Conservation (phyloP, 37 sponge, comb jelly and placozoan species). For the Cladorhizidae sp. region DNA sequence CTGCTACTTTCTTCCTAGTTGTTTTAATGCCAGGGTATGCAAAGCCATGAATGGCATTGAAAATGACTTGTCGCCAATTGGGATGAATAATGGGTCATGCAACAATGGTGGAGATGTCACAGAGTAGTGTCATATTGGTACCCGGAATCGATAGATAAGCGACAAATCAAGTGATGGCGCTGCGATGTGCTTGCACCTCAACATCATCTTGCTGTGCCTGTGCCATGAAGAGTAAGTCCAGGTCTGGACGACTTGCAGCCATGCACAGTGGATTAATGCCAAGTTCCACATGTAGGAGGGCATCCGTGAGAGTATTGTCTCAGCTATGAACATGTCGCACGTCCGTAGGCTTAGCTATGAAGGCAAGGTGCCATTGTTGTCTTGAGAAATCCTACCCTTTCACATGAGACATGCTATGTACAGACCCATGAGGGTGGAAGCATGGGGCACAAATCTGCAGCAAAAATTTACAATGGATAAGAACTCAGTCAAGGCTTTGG, state of each 20-base stretch:
- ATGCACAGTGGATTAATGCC: not conserved
- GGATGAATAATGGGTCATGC: slow-evolving; percentile 34
- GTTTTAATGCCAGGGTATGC: slow-evolving; percentile 17
- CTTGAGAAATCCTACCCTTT: too few species aligned
- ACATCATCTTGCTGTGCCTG: slow-evolving; percentile 16
- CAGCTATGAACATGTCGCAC: too few species aligned
- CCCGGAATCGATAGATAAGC: slow-evolving; percentile 5
- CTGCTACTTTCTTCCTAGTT: slow-evolving; percentile 11
- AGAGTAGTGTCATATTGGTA: slow-evolving; percentile 17
- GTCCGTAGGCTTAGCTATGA: too few species aligned
- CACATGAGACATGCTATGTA: too few species aligned
- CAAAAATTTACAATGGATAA: too few species aligned
- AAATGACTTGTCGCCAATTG: slow-evolving; percentile 19
- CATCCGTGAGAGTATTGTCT: too few species aligned
- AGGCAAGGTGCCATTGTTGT: too few species aligned
- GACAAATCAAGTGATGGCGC: slow-evolving; percentile 11
- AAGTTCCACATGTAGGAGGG: not conserved
- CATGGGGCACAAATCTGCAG: too few species aligned
- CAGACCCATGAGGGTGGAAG: too few species aligned
- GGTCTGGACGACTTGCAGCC: not conserved
- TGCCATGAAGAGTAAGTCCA: slow-evolving; percentile 34
- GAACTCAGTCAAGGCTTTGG: too few species aligned
- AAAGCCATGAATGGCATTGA: slow-evolving; percentile 27
- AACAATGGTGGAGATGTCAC: slow-evolving; percentile 36
- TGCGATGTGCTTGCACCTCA: slow-evolving; percentile 38